A percentile compares a stretch with the other conserved stretches of the same genome.
These are phyloP conservation scores for Thamnophis sirtalis DNA, from an alignment of 2,113 vertebrate genomes.

Conservation along the genomic window DNA sequence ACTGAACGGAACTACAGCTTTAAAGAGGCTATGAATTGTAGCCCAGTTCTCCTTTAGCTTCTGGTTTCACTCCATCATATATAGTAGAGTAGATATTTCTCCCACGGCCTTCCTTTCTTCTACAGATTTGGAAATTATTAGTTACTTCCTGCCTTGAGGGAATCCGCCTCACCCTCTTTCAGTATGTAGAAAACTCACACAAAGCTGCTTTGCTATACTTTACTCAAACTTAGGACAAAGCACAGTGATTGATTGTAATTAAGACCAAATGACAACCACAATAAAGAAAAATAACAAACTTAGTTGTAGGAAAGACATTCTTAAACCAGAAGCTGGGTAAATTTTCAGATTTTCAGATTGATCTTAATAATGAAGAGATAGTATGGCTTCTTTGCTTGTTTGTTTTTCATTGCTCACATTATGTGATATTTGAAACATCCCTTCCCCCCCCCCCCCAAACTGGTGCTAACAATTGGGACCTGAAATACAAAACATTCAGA, in stretches of 20 bases:
- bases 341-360: background rate
- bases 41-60: constrained; percentile 76
- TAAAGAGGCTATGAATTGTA: constrained; percentile 73
- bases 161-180: constrained; percentile 55
- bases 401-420: background rate
- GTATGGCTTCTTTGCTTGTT: background rate
- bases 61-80: constrained; percentile 75
- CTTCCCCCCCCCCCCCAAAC: background rate
- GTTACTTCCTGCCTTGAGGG: constrained; percentile 68
- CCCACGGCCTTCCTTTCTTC: constrained; percentile 37
- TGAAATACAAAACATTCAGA: background rate
- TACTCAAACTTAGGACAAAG: constrained; percentile 41
- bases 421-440: background rate
- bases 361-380: background rate
- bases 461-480: background rate
- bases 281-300: background rate
- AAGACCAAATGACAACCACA: constrained; percentile 16
- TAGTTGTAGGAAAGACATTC: background rate
- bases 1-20: constrained; percentile 72
- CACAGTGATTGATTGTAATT: constrained; percentile 4
- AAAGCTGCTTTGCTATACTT: constrained; percentile 41
- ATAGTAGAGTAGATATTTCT: constrained; percentile 66
- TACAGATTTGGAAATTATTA: constrained; percentile 69
- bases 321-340: background rate
- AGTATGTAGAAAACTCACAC: constrained; percentile 37